A percentile compares a stretch with the other conserved stretches of the same genome.
phyloP scores from a whole-genome alignment of 2,888 invertebrate species.

The Diarsia rubi region DNA sequence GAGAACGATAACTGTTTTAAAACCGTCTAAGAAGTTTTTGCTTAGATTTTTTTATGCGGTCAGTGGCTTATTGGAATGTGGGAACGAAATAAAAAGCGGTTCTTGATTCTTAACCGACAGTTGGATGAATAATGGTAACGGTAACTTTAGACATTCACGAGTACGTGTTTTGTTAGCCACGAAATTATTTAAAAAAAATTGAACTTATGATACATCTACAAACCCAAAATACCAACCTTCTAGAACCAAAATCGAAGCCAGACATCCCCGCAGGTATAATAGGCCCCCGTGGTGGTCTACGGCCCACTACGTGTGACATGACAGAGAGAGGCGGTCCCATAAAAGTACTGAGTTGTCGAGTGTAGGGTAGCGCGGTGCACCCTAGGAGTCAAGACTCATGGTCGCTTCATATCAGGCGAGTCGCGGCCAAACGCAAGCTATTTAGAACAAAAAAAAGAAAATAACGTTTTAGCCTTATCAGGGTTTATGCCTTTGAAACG shows the following conservation, averaged over 20 bases:
- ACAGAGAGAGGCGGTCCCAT: not conserved
- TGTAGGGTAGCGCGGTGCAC: not conserved
- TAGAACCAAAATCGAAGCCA: not conserved
- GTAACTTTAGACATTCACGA: no score
- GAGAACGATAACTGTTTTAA: not conserved
- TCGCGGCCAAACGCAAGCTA: not conserved
- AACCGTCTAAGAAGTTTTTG: constrained; percentile 7
- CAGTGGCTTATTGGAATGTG: constrained; percentile 14
- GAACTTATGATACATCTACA: not conserved
- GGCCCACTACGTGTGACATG: not conserved
- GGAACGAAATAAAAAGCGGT: not conserved
- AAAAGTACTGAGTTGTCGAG: no score
- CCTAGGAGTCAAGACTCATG: fast-evolving
- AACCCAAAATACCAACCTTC: not conserved
- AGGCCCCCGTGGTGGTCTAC: not conserved
- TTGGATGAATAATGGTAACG: not conserved
- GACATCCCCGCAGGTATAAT: not conserved
- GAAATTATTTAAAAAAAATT: not conserved
- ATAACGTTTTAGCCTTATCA: not conserved
- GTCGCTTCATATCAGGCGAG: not conserved
- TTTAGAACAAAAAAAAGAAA: no score
- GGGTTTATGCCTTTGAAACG: not conserved
- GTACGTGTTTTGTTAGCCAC: not conserved
- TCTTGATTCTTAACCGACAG: not conserved
- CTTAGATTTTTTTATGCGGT: constrained; percentile 7